Evolutionary conservation across 2,888 invertebrate species (phyloP), one percentile per base, ranked within the genome.

Genomic region (Polylopha cassiicola): DNA sequence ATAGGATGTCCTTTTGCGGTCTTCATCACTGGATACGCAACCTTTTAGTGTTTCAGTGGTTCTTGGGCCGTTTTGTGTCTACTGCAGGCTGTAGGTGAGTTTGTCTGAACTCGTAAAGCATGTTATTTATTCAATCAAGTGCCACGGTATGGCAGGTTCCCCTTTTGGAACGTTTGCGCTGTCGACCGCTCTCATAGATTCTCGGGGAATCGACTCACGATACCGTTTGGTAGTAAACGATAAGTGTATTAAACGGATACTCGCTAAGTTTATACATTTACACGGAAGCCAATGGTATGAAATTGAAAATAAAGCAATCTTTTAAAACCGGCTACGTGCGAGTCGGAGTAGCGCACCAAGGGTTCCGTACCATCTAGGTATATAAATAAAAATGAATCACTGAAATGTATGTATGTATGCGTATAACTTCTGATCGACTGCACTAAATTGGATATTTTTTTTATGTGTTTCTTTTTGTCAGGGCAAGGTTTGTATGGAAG

Each of bases 11-110:
- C 28, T 46, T 37, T 38, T 17, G 23, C 3, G 46, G 30, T 36
- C 30, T 36, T 9, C n/a, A 24, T 24, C 10, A 8, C 26, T 36
- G 41, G 41, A 15, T 13, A 24, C 23, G 20, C 13, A 36, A 36
- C 41, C 41, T 41, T 34, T 41, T 41, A 41, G 41, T 30, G 30
- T 30, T 39, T 41, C 29, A 39, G 30, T 17, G 41, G 34, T 36
- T 41, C 41, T 41, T 30, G 23, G 20, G 29, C 18, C 29, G 41
- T 41, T 36, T 24, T 30, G 41, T 21, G 26, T 30, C 30, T n/a
- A n/a, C n/a, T n/a, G 34, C 15, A 15, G 24, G 23, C 29, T 26
- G 41, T 18, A 36, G 16, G 10, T 28, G 33, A 18, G 32, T 34
- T n/a, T 30, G 41, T 26, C 36, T 21, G 41, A 26, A 24, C 26